Base-by-base conservation (phyloP, 2,113 vertebrate genomes). In the Syngnathus typhle region DNA sequence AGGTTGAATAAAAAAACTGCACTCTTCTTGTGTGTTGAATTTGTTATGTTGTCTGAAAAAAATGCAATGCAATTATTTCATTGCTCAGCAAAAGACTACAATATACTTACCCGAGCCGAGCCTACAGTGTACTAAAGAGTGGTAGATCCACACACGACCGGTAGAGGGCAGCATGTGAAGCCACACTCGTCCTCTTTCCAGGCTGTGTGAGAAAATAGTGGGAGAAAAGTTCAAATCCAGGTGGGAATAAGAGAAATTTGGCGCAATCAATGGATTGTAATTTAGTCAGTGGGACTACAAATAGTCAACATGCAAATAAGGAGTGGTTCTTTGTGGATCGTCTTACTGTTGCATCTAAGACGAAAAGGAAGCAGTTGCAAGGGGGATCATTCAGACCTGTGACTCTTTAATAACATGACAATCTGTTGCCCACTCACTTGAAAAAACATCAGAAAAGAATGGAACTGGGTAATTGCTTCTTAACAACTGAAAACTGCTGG, bases 321-420 rank as follows among this genome's bases (percentile, higher is more conserved):
- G 13, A 68, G 61, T 61, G 61, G 71, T 60, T 72, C 49, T 60
- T 60, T 71, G 72, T 21, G 7, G 64, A 69, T 47, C 49, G 51
- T 65, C 62, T 73, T 60, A 69, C 44, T 5, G 56, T 61, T 58
- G 63, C 16, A 72, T 77, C 74, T 68, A 78, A 64, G 52, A 41
- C 4, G 43, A 44, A 62, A 23, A 41, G 37, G 41, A 6, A 21
- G 21, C 39, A 62, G 37, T 18, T 41, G 65, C 37, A 54, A 65
- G 51, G 51, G 66, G 66, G 64, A 43, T 23, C 73, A 27, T 63
- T 73, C 59, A 66, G 78, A 80, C 55, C 68, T 81, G 71, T 72
- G 73, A 80, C 77, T 69, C 60, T 59, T 60, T 64, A 69, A 75
- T 75, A 72, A 77, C 39, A 44, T 61, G 64, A 64, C 69, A 60